These are phyloP conservation scores for Phorcus lineatus DNA, from an alignment of 2,888 invertebrate genomes.

Conservation along the genomic window DNA sequence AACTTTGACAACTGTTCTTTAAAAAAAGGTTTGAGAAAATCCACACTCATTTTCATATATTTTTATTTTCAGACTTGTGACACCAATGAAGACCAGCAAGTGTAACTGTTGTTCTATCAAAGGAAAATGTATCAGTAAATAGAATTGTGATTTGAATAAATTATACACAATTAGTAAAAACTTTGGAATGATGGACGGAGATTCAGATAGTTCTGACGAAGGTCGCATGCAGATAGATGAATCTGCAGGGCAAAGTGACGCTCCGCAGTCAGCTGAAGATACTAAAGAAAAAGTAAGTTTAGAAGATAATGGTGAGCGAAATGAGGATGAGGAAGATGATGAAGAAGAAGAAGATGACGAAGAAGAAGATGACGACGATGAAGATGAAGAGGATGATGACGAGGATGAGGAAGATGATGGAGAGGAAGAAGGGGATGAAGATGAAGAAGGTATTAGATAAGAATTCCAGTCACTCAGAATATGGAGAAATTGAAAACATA, in stretches of 20 bases:
- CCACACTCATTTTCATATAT: too few relatives aligned
- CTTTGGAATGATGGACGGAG: neutral
- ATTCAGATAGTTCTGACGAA: conserved; percentile 23
- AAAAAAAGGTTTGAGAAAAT: too few relatives aligned
- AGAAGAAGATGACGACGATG: conserved; percentile 23
- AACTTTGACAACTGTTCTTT: too few relatives aligned
- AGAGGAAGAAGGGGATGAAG: neutral
- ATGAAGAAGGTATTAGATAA: neutral
- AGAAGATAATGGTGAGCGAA: conserved; percentile 30
- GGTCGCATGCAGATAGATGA: conserved; percentile 20
- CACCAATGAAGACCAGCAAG: neutral
- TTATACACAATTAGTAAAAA: too few relatives aligned
- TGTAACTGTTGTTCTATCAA: neutral
- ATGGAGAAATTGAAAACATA: too few relatives aligned
- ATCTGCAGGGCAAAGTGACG: conserved; percentile 1
- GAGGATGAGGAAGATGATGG: conserved; percentile 38
- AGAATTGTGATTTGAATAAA: neutral
- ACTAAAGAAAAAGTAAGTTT: conserved; percentile 35
- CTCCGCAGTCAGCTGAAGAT: conserved; percentile 26
- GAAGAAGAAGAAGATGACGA: conserved; percentile 25
- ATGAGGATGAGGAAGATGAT: conserved; percentile 17
- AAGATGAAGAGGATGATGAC: conserved; percentile 30
- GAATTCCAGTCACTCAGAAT: neutral
- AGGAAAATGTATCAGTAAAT: neutral
- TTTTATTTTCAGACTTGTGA: too few relatives aligned